Evolutionary conservation across 2,888 invertebrate species (phyloP), one percentile per base, ranked within the genome.

Genomic region (Drosophila merina): DNA sequence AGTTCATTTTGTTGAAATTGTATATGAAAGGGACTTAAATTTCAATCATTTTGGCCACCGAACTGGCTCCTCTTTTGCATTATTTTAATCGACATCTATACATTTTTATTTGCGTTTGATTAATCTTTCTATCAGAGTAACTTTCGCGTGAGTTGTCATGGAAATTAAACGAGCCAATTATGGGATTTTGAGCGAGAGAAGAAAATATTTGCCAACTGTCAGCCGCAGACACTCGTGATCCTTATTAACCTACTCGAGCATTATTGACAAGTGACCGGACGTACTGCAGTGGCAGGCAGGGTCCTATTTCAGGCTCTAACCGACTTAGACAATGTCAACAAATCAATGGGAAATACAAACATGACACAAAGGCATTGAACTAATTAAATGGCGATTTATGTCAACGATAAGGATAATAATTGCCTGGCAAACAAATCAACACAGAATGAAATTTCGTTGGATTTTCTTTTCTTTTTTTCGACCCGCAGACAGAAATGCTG

Each of bases 311-410:
- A 33, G 48, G 69, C 36, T 36, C 59, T 40, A 44, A 40, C 49
- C 49, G 42, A 51, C 54, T 72, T 72, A 40, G 72, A 57, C 44
- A 33, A 38, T 84, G 86, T 79, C 86, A 88, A 79, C 78, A 87
- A 88, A 84, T 89, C 89, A 88, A 86, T 86, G 76, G 59, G 68
- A 68, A 77, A 70, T 71, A 63, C 74, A 76, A 68, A 64, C 71
- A 80, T 70, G 74, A 71, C 73, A 69, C 58, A 72, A 78, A 76
- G 74, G 79, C 84, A 79, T 56, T 68, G 72, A 79, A 71, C 89
- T 89, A 87, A 89, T 89, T 89, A 89, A 87, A 85, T 89, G 77
- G 75, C 75, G 83, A 88, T 89, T 86, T 86, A 79, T 86, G 88
- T 89, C 88, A 83, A 54, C 76, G 86, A 89, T 87, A 89, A 86